Conservation (phyloP, 1,140 invertebrate species). For the Drosophila setifemur region DNA sequence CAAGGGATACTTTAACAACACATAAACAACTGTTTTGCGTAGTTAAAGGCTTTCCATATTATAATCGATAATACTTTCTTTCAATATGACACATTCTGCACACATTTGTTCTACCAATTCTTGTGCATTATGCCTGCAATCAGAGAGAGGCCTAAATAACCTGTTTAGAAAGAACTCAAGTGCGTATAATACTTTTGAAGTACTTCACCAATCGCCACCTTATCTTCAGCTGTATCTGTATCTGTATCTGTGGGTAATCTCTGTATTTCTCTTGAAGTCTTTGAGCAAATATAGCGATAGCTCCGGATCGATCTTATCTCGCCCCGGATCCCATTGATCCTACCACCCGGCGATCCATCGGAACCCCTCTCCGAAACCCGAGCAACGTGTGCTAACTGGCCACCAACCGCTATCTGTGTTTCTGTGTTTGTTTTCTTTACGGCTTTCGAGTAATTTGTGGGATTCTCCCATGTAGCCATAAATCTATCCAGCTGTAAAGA, state of each 20-base stretch:
- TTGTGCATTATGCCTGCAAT: too few relatives aligned
- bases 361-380: background rate
- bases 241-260: background rate
- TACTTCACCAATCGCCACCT: background rate
- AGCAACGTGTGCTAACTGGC: constrained; percentile 4
- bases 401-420: constrained; percentile 18
- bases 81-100: too few relatives aligned
- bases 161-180: too few relatives aligned
- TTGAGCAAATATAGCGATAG: background rate
- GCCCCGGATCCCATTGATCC: background rate
- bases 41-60: too few relatives aligned
- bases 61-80: too few relatives aligned
- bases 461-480: constrained; percentile 30
- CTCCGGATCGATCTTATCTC: constrained; percentile 21
- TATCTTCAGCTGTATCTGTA: background rate
- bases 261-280: background rate
- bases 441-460: constrained; percentile 34
- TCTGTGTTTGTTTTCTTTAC: constrained; percentile 43
- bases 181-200: background rate
- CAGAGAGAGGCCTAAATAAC: too few relatives aligned
- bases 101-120: too few relatives aligned
- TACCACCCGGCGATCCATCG: background rate
- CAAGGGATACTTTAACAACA: too few relatives aligned
- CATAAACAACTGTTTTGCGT: too few relatives aligned
- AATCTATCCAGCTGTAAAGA: constrained; percentile 32